Base-by-base conservation (phyloP, 2,797 vertebrate genomes). In the Anniella stebbinsi region DNA sequence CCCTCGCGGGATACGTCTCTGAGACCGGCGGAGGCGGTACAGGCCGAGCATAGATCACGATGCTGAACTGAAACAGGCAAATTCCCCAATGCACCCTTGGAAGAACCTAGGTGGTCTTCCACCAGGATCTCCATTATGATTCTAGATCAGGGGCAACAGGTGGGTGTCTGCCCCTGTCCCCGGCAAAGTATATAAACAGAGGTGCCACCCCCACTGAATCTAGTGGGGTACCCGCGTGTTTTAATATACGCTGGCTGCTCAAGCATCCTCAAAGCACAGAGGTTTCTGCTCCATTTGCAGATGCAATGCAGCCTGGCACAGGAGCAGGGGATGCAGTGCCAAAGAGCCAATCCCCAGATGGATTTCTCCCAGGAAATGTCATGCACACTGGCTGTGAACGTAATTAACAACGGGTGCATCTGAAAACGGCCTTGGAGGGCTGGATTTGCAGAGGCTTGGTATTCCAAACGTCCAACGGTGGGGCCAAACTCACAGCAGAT, bases 81-180 rank as follows among this genome's bases (percentile, higher is more conserved):
- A 15, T 25, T 30, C 76, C 41, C 41, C 0, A 21, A 51, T 51
- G 36, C 51, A 28, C 21, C 4, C 33, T 21, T 8, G 76, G 5
- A 30, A 45, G 33, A 45, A 80, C 17, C 48, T 2, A 28, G 36
- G 87, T 81, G 69, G 48, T 72, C 66, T 70, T 23, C 2, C 25
- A 17, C 67, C 12, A 4, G 48, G 1, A 5, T 25, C 36, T n/a
- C n/a, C n/a, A 15, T 41, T 57, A 21, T 21, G 30, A 72, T 54
- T 0, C 45, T 15, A 17, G n/a, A 81, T 21, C 4, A 0, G 23
- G 11, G 3, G 21, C 4, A 9, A 54, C 8, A 18, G 36, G 30
- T 9, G 77, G 48, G 25, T n/a, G 36, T 15, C 9, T 18, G 18
- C 45, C 41, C 66, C 77, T 21, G 17, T 80, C 66, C 54, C 66